Evolutionary conservation across 2,888 invertebrate genomes (phyloP).

Genomic region (Diogma glabrata): DNA sequence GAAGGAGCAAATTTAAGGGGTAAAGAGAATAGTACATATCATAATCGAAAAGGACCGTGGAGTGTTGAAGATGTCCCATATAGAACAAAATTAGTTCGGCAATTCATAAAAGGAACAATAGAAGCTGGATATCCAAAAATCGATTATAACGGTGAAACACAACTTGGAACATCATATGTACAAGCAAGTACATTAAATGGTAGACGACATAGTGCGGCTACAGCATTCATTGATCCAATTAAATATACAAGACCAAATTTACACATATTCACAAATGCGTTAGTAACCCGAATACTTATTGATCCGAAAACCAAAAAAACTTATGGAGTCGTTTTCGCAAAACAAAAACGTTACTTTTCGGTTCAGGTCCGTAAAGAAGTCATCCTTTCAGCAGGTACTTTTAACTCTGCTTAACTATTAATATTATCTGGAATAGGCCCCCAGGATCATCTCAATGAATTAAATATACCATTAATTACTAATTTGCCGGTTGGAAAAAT

Average conservation of each 20-base stretch:
- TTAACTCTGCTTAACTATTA: conserved; percentile 72
- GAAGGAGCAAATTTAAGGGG: conserved; percentile 37
- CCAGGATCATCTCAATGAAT: conserved; percentile 35
- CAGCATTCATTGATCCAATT: conserved; percentile 49
- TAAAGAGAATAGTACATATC: conserved; percentile 40
- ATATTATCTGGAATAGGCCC: conserved; percentile 65
- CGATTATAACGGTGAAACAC: conserved; percentile 55
- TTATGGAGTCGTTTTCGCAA: conserved; percentile 50
- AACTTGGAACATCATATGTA: conserved; percentile 53
- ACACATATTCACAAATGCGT: conserved; percentile 46
- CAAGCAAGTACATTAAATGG: conserved; percentile 50
- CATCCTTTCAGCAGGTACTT: conserved; percentile 67
- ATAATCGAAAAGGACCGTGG: conserved; percentile 48
- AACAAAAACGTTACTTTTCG: conserved; percentile 35
- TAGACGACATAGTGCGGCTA: conserved; percentile 51
- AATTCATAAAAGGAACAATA: conserved; percentile 49
- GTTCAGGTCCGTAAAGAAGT: conserved; percentile 58
- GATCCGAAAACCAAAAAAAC: conserved; percentile 45
- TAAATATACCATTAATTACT: conserved; percentile 43
- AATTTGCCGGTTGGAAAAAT: conserved; percentile 52
- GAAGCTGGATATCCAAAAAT: conserved; percentile 53
- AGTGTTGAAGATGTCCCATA: conserved; percentile 48
- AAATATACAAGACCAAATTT: conserved; percentile 40
- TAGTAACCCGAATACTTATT: conserved; percentile 50
- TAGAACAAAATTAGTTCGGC: conserved; percentile 38